Conservation (phyloP, 2,888 invertebrate genomes). For the Ophion slaviceki region DNA sequence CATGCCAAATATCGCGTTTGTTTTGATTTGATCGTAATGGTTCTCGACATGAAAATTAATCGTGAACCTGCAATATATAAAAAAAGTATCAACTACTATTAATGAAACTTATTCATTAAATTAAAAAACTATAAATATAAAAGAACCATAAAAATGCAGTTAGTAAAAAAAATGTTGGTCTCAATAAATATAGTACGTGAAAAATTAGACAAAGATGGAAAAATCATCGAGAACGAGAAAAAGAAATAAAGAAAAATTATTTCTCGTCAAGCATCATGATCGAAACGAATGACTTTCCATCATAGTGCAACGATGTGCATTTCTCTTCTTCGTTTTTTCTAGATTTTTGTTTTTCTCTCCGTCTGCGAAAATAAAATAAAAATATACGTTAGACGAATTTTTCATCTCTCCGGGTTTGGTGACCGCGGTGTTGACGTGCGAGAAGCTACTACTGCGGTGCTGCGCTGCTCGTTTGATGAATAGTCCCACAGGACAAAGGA, state of each 20-base stretch:
- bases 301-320: background rate
- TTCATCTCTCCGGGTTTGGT: conserved; percentile 33
- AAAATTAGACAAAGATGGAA: background rate
- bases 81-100: too few species aligned
- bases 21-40: too few species aligned
- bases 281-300: conserved; percentile 13
- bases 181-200: background rate
- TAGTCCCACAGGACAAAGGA: conserved; percentile 54
- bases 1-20: too few species aligned
- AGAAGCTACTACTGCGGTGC: conserved; percentile 8
- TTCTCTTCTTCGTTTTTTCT: background rate
- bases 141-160: background rate
- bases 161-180: background rate
- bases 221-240: background rate
- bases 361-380: conserved; percentile 7
- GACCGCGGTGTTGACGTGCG: conserved; percentile 16
- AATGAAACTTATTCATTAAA: too few species aligned
- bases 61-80: too few species aligned
- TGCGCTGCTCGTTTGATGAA: conserved; percentile 57
- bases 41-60: too few species aligned
- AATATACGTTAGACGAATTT: conserved; percentile 52
- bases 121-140: too few species aligned
- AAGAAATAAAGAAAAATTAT: background rate
- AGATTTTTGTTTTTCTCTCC: conserved; percentile 31
- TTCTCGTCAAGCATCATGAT: conserved; percentile 9